phyloP scores from a whole-genome alignment of 2,113 vertebrate species.

The Seriola quinqueradiata region DNA sequence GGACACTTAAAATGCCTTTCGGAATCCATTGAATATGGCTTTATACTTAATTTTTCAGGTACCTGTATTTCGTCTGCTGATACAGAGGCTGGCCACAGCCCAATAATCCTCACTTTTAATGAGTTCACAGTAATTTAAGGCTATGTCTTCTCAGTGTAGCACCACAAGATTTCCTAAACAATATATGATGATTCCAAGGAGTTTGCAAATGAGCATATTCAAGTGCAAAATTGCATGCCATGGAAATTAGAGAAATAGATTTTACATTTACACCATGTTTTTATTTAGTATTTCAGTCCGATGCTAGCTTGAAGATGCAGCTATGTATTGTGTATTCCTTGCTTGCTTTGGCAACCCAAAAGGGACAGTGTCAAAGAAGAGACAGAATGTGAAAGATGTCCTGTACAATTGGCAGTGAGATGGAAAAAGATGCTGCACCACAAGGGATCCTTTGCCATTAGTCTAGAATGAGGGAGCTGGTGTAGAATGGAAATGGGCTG shows the following conservation, averaged over 20 bases:
- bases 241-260: not conserved
- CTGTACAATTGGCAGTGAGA: constrained; percentile 77
- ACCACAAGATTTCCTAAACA: not conserved
- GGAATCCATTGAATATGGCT: constrained; percentile 56
- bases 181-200: not conserved
- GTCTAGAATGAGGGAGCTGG: constrained; percentile 64
- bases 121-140: constrained; percentile 41
- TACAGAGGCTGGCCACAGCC: constrained; percentile 27
- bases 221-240: not conserved
- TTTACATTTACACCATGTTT: not conserved
- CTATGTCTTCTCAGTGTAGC: constrained; percentile 19
- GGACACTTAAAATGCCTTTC: constrained; percentile 68
- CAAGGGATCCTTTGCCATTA: constrained; percentile 75
- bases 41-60: constrained; percentile 56
- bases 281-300: constrained; percentile 47
- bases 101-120: constrained; percentile 44
- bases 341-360: constrained; percentile 58
- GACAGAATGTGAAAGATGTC: constrained; percentile 73
- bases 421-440: constrained; percentile 75
- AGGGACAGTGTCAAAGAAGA: constrained; percentile 74
- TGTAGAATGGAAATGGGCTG: constrained; percentile 72
- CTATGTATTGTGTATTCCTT: constrained; percentile 53
- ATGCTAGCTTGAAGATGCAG: constrained; percentile 1
- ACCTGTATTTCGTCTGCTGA: constrained; percentile 34
- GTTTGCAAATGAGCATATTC: not conserved